Evolutionary conservation across 2,888 invertebrate species (phyloP).

Genomic region (Apamea epomidion): DNA sequence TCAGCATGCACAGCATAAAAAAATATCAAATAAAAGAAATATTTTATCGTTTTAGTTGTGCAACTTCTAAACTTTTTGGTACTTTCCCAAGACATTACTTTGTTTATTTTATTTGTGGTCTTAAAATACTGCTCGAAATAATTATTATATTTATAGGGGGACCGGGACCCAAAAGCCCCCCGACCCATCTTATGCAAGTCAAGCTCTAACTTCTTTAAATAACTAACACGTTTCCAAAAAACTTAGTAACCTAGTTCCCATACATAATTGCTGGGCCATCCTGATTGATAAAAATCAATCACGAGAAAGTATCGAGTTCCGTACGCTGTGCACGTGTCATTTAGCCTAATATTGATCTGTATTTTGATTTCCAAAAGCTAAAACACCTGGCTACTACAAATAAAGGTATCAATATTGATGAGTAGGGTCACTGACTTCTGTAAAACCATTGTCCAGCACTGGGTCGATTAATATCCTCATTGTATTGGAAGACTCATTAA

Average conservation of each 20-base stretch:
- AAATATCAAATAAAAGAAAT: too few species aligned
- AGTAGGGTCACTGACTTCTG: constrained; percentile 66
- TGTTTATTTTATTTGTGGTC: too few species aligned
- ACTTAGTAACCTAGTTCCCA: background rate
- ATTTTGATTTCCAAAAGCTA: constrained; percentile 51
- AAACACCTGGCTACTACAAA: constrained; percentile 52
- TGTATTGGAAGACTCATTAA: constrained; percentile 5
- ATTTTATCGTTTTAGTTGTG: too few species aligned
- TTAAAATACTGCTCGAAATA: too few species aligned
- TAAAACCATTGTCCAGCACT: constrained; percentile 20
- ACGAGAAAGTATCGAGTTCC: constrained; percentile 3
- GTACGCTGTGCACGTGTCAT: constrained; percentile 46
- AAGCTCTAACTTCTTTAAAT: too few species aligned
- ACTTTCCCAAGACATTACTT: too few species aligned
- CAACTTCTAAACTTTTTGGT: too few species aligned
- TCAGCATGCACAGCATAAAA: too few species aligned
- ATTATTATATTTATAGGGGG: too few species aligned
- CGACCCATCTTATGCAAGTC: background rate
- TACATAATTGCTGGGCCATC: background rate
- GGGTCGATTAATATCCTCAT: constrained; percentile 14
- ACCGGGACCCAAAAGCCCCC: too few species aligned
- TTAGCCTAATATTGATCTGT: constrained; percentile 52
- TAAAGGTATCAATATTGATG: constrained; percentile 62
- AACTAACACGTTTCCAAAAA: background rate
- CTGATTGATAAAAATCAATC: constrained; percentile 25